Evolutionary conservation across 1,140 invertebrate genomes (phyloP), one percentile per base, ranked within the genome.

Genomic region (Drosophila bipectinata): DNA sequence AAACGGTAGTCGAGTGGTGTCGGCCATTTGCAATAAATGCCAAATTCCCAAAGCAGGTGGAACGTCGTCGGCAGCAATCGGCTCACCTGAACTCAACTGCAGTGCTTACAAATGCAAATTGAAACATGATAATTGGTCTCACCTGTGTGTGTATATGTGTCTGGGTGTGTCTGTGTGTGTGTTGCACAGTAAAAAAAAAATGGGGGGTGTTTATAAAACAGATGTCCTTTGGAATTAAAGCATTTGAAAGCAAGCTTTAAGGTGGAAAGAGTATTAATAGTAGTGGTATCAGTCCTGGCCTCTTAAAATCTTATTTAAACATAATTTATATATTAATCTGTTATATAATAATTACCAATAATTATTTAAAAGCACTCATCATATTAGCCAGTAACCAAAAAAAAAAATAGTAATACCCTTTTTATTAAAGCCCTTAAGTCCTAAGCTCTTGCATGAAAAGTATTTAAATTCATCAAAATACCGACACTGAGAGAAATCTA

Each of bases 41-140:
- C 58, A 75, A 79, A 79, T 64, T 49, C 45, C 53, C 37, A 55
- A 51, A 55, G 63, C 68, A 77, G 60, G 51, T 21, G 21, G 14
- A 15, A 24, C 18, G 44, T 57, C 66, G 28, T 30, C 64, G 30
- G 47, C 21, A 47, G 44, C 55, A 41, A 37, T 37, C 45, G 45
- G 21, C 55, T 37, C 34, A 39, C 59, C 59, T 53, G 53, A 51
- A 44, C 49, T 48, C 62, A 67, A 41, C 72, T 58, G 77, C 77
- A 80, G 72, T 81, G 73, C 79, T 81, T 77, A 81, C 58, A 81
- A 81, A 81, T 81, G 79, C 78, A 81, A 81, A 81, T 81, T 81
- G 73, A 81, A 81, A 77, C 79, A 80, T 73, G 79, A 81, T 81
- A 81, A 81, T 81, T 81, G 79, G 67, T 77, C 72, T 78, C 60